Conservation (phyloP, 23 tunicate genomes). For the Aplidium turbinatum region DNA sequence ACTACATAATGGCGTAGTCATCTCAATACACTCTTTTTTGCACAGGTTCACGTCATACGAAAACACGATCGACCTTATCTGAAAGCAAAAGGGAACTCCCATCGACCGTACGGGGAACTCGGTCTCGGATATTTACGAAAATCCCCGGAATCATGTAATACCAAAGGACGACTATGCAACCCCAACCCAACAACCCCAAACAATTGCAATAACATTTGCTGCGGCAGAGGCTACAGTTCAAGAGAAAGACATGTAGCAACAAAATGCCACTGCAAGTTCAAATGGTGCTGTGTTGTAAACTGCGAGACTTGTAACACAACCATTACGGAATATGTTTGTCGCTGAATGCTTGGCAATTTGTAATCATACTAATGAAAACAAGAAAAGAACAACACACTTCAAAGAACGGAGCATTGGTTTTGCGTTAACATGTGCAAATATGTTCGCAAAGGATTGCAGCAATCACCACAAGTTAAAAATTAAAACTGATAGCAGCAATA, state of each 20-base stretch:
- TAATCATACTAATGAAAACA: no score
- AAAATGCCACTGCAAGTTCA: constrained; percentile 56
- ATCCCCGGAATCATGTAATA: constrained; percentile 32
- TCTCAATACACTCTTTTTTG: no score
- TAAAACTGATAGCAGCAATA: no score
- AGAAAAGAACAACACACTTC: no score
- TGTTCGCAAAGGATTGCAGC: no score
- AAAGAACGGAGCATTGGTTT: no score
- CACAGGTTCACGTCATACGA: constrained; percentile 41
- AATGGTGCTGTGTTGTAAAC: constrained; percentile 64
- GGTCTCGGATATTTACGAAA: constrained; percentile 46
- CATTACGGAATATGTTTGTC: constrained; percentile 41
- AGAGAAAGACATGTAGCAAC: constrained; percentile 23
- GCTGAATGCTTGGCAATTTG: constrained; percentile 18
- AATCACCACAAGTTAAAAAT: no score
- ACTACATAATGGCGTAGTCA: no score
- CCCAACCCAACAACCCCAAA: constrained; percentile 11
- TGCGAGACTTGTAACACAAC: constrained; percentile 43
- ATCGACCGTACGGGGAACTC: background rate
- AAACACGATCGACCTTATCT: constrained; percentile 31
- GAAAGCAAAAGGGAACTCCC: constrained; percentile 4
- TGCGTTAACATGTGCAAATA: no score
- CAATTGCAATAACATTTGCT: constrained; percentile 55
- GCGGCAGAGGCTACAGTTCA: constrained; percentile 54
- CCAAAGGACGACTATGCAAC: constrained; percentile 35